Base-by-base conservation (phyloP, 92 coral and sea anemone species). In the Plumapathes pennacea region DNA sequence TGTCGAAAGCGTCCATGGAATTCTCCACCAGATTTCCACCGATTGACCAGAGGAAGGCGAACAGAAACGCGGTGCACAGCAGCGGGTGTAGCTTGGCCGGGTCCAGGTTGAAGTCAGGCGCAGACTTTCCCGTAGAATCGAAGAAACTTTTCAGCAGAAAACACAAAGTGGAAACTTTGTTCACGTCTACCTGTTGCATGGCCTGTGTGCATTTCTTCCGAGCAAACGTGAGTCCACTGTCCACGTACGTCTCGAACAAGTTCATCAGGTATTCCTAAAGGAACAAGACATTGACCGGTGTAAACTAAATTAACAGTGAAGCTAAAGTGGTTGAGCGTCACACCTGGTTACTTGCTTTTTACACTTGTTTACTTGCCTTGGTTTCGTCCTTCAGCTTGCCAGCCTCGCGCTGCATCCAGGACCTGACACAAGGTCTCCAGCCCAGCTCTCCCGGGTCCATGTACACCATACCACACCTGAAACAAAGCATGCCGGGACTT, bases 381-480 rank as follows among this genome's bases (percentile, higher is more conserved):
- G 98, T 89, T 38, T 92, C 98, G 9, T 89, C 94, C 56, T 80
- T 92, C 83, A 92, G 80, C 58, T 84, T 92, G 28, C 60, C 85
- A 15, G 86, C 74, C 21, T 72, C 66, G 58, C 57, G 76, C 32
- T 85, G 76, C 75, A 92, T 71, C 98, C 98, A 92, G 3, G 98
- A 88, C 51, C 74, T 84, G 42, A 92, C 98, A 22, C 74, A 88
- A 7, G 96, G 96, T 54, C 82, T 80, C 98, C 98, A 92, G 38
- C 98, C 98, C 34, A 92, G 60, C 45, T 84, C 94, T 23, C 80
- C 84, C 2, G 98, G 98, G 42, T 92, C 98, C 92, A 92, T 89
- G 69, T 92, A 92, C 45, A 92, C 98, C 98, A 92, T 92, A 62
- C 98, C 98, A 60, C 98, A 92, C 54, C 98, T 84, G 57, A 0